These are phyloP conservation scores for Oasisia sp. DNA, from an alignment of 2,888 invertebrate species.

Conservation along the genomic window DNA sequence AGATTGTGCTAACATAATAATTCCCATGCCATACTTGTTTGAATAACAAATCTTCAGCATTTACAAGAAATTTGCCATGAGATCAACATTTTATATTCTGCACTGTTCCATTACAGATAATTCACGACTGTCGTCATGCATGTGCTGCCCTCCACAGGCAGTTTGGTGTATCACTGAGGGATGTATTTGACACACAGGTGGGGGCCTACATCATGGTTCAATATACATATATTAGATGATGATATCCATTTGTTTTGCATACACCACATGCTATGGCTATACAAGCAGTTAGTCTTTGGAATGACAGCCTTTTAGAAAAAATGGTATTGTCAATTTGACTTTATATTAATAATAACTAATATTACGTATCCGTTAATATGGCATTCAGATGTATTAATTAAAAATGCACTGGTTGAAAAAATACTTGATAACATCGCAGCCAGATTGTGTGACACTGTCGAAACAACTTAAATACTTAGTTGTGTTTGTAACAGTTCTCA, in stretches of 20 bases:
- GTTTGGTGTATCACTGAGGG: not conserved
- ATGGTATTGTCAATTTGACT: not conserved
- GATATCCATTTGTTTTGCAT: not conserved
- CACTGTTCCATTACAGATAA: not conserved
- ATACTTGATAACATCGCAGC: not conserved
- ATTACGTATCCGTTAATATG: not conserved
- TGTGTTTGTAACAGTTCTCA: too few species aligned
- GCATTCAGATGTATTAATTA: not conserved
- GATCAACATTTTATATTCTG: not conserved
- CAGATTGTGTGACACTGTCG: not conserved
- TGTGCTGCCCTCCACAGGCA: not conserved
- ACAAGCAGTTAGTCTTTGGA: not conserved
- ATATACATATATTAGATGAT: not conserved
- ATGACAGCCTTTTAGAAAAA: not conserved
- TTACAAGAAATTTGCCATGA: not conserved
- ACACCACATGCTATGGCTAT: not conserved
- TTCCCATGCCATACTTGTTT: not conserved
- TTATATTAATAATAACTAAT: not conserved
- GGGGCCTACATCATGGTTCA: not conserved
- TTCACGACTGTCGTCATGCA: conserved; percentile 20
- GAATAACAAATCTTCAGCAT: not conserved
- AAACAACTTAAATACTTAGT: not conserved
- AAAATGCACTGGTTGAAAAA: not conserved
- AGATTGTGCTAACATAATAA: not conserved
- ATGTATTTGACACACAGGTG: conserved; percentile 25